Conservation (phyloP, 30 jellyfish, hydroid and myxozoan species). For the Hydractinia echinata region DNA sequence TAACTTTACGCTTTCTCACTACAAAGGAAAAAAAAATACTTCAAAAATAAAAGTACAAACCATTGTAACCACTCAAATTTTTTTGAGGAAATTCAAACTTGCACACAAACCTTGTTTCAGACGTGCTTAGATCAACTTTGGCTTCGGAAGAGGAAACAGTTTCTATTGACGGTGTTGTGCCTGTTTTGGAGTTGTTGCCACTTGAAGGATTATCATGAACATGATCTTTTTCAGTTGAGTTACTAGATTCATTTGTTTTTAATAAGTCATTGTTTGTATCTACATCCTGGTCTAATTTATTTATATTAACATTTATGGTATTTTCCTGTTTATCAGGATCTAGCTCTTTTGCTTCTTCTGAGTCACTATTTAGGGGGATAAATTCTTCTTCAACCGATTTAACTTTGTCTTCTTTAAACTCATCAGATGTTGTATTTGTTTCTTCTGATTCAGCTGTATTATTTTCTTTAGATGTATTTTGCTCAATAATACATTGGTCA, state of each 20-base stretch:
- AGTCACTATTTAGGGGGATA: not conserved
- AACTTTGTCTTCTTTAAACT: not conserved
- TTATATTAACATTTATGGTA: not conserved
- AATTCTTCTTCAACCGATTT: not conserved
- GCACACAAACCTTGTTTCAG: too few species aligned
- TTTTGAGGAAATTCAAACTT: too few species aligned
- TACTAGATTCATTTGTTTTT: not conserved
- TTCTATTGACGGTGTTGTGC: too few species aligned
- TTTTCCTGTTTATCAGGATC: not conserved
- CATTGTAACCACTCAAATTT: too few species aligned
- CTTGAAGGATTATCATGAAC: too few species aligned
- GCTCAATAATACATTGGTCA: conserved; percentile 6
- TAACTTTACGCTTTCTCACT: too few species aligned
- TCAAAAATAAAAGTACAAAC: too few species aligned
- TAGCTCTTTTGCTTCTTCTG: not conserved
- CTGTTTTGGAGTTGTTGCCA: too few species aligned
- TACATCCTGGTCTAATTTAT: not conserved
- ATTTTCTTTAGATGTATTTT: not conserved
- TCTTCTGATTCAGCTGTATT: not conserved
- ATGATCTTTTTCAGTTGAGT: too few species aligned
- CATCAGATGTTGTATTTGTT: not conserved
- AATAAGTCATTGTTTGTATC: not conserved
- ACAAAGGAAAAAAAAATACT: too few species aligned
- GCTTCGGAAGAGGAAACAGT: too few species aligned
- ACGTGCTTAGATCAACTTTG: too few species aligned